Percentiles rank a stretch among this genome's conserved stretches.
phyloP scores from a whole-genome alignment of 2,797 vertebrate genomes.

The Glossophaga mutica region DNA sequence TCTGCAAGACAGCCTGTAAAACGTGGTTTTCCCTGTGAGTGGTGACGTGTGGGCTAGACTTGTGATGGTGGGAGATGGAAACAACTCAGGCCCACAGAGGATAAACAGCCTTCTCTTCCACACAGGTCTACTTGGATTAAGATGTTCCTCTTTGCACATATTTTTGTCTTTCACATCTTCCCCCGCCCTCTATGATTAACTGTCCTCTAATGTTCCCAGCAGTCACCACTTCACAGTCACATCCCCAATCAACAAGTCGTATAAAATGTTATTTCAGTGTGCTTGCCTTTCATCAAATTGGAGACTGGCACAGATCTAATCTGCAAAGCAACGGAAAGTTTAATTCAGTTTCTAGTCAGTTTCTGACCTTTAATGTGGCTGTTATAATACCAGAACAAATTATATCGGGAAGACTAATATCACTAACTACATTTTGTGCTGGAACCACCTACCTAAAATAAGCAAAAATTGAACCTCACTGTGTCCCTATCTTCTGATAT shows the following conservation, averaged over 20 bases:
- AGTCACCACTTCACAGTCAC: neutral
- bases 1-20: neutral
- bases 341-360: neutral
- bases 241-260: neutral
- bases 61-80: neutral
- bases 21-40: neutral
- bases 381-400: neutral
- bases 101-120: neutral
- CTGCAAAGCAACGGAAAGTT: neutral
- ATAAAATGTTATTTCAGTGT: neutral
- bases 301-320: neutral
- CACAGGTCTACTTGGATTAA: neutral
- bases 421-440: neutral
- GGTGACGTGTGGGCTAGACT: neutral
- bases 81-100: rapidly evolving
- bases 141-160: neutral
- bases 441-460: neutral
- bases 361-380: neutral
- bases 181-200: rapidly evolving
- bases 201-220: neutral
- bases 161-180: neutral
- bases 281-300: neutral
- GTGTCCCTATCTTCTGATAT: neutral
- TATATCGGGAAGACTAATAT: neutral
- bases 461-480: neutral